A percentile compares a stretch with the other conserved stretches of the same genome.
phyloP scores from a whole-genome alignment of 2,113 vertebrate genomes.

The Todiramphus chloris region DNA sequence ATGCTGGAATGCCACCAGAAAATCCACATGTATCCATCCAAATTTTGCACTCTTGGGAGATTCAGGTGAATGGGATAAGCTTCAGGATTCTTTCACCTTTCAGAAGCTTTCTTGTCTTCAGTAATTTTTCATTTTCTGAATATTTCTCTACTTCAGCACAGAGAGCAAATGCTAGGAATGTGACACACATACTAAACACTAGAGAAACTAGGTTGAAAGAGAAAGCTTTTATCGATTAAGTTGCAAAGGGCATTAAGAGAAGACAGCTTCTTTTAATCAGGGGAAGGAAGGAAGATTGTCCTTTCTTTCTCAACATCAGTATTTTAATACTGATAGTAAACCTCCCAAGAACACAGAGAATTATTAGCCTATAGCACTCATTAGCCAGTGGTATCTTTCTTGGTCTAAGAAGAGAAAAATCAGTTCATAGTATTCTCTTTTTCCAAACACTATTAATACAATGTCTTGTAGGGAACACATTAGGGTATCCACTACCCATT shows the following conservation, averaged over 20 bases:
- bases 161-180: neutral
- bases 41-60: neutral
- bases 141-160: neutral
- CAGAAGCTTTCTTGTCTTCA: constrained; percentile 19
- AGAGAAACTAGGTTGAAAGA: neutral
- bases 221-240: neutral
- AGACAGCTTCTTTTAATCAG: neutral
- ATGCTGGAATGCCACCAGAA: neutral
- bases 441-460: neutral
- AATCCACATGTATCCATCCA: neutral
- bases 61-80: constrained; percentile 14
- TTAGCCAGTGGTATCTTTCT: neutral
- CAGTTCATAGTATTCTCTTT: neutral
- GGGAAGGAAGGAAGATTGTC: neutral
- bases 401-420: neutral
- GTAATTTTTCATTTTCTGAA: constrained; percentile 42
- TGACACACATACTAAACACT: constrained; percentile 5
- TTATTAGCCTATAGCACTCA: neutral
- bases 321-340: neutral
- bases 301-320: neutral
- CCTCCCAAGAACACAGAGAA: neutral
- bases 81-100: constrained; percentile 8
- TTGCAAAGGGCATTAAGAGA: neutral
- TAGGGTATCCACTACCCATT: neutral
- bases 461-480: neutral